A percentile compares a stretch with the other conserved stretches of the same genome.
Conservation (phyloP, 2,888 invertebrate genomes). For the Marasmarcha lunaedactyla region DNA sequence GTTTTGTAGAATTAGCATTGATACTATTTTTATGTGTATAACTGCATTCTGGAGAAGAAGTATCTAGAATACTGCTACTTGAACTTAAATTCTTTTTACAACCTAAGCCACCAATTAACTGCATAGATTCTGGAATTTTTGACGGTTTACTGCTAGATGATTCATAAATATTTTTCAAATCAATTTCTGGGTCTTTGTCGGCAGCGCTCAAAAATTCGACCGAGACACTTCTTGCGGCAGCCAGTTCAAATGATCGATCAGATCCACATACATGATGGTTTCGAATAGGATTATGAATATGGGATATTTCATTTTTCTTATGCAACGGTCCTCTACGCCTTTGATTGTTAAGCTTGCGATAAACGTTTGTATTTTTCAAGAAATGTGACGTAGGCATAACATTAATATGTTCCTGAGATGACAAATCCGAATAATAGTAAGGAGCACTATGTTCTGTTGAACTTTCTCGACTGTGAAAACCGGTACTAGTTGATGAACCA, state of each 20-base stretch:
- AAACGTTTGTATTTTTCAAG: slow-evolving; percentile 60
- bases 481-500: slow-evolving; percentile 46
- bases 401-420: slow-evolving; percentile 63
- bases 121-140: slow-evolving; percentile 67
- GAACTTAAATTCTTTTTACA: slow-evolving; percentile 58
- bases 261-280: slow-evolving; percentile 37
- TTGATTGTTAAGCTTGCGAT: slow-evolving; percentile 78
- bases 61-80: slow-evolving; percentile 28
- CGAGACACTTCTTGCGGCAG: slow-evolving; percentile 72
- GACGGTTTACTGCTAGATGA: slow-evolving; percentile 73
- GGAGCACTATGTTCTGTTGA: slow-evolving; percentile 80
- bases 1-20: slow-evolving; percentile 33
- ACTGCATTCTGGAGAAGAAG: slow-evolving; percentile 33
- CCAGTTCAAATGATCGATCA: slow-evolving; percentile 61
- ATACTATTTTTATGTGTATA: slow-evolving; percentile 20
- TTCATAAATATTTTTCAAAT: slow-evolving; percentile 80
- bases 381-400: slow-evolving; percentile 52
- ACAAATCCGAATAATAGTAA: slow-evolving; percentile 87
- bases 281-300: slow-evolving; percentile 79
- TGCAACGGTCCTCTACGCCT: slow-evolving; percentile 72
- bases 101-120: slow-evolving; percentile 52
- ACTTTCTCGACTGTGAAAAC: slow-evolving; percentile 73
- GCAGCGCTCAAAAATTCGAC: slow-evolving; percentile 76
- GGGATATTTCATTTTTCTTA: slow-evolving; percentile 76
- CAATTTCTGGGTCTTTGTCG: slow-evolving; percentile 75